Evolutionary conservation across 2,113 vertebrate species (phyloP), one percentile per base, ranked within the genome.

Genomic region (Cebidichthys violaceus): DNA sequence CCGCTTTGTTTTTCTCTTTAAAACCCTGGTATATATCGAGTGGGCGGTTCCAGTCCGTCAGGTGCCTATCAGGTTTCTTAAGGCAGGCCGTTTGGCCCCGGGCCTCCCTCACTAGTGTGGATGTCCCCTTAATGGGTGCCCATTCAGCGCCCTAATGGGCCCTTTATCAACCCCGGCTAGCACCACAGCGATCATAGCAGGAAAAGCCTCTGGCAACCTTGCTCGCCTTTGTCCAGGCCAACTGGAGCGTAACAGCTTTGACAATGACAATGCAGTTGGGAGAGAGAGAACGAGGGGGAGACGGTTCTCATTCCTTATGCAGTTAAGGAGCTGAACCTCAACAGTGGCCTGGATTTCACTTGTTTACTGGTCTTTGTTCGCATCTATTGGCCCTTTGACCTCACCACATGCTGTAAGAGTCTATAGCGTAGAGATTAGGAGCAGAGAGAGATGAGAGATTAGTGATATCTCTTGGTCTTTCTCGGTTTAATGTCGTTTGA

Each of bases 71-170:
- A 60, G 43, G 66, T 91, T 89, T 75, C 79, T 70, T 37, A 73
- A 84, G 65, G 61, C 82, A 39, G 39, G 18, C 57, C 31, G 70
- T 85, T 87, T 86, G 72, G 90, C 85, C 82, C 50, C 5, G 45
- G 80, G 88, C 88, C 78, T 86, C 77, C 71, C 78, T 85, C 85
- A 75, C 83, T 87, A 70, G 89, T 92, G 88, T 93, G 88, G 90
- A 84, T 91, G 85, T 94, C 92, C 35, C 82, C 88, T 89, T 91
- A 94, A 94, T 94, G 83, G 93, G 71, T 64, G 77, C 80, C 84
- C 88, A 94, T 95, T 95, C 90, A 90, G 76, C 20, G 61, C 67
- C 86, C 86, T 92, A 94, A 94, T 93, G 76, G 86, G 60, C 88
- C 87, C 90, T 95, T 92, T 93, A 94, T 95, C 85, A 86, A 78